Percentiles rank a stretch among this genome's conserved stretches.
Evolutionary conservation across 2,888 invertebrate species (phyloP).

Genomic region (Macrophya annulata): DNA sequence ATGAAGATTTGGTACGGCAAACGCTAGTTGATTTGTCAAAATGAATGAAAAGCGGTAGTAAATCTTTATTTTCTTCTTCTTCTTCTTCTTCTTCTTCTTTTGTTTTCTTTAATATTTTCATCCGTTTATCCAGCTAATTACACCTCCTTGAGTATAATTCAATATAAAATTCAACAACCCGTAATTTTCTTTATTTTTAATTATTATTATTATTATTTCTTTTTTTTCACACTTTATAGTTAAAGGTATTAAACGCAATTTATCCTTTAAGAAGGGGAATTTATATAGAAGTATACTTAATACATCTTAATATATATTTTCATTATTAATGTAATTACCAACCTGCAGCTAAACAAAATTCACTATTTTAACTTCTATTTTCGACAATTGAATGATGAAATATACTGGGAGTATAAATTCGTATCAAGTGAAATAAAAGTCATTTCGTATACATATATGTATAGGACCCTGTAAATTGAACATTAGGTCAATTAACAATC

Average conservation of each 20-base stretch:
- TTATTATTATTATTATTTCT: no score
- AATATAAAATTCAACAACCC: neutral
- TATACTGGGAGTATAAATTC: neutral
- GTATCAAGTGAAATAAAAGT: no score
- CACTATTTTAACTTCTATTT: no score
- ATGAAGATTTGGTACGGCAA: neutral
- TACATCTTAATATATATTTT: no score
- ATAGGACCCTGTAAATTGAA: neutral
- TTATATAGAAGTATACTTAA: no score
- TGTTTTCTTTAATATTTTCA: neutral
- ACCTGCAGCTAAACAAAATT: no score
- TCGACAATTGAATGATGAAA: neutral
- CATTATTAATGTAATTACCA: no score
- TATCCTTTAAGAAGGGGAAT: no score
- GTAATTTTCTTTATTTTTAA: neutral
- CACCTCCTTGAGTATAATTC: constrained; percentile 4
- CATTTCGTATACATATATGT: no score
- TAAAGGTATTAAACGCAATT: no score
- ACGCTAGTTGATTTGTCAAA: neutral
- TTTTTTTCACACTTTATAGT: no score
- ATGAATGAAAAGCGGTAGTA: neutral
- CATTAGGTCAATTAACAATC: neutral
- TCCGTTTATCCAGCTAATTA: neutral
- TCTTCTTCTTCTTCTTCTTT: constrained; percentile 47
- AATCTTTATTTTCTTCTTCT: constrained; percentile 49